Evolutionary conservation across 2,113 vertebrate species (phyloP), one percentile per base, ranked within the genome.

Genomic region (Phylloscopus trochiloides): DNA sequence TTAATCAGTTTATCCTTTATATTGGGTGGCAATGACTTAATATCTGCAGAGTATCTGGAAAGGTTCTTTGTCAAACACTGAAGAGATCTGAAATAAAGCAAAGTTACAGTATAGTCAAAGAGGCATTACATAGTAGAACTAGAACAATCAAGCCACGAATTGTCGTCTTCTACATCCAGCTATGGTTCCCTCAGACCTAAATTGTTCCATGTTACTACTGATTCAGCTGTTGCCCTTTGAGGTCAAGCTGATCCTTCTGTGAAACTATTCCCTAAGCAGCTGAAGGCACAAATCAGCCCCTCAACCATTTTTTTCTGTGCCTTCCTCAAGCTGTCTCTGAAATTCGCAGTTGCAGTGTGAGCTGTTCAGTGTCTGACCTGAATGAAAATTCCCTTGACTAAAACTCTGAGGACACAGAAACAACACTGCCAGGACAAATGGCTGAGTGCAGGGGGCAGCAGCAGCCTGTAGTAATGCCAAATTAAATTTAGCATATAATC

Each of bases 1-100:
- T 97, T 98, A 66, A 99, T 97, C 68, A 99, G 94, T 86, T 98
- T 98, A 91, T 99, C 98, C 95, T 99, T 99, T 87, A 99, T 95
- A 89, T 97, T 97, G 68, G 97, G 97, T 71, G 99, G 99, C 73
- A 99, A 92, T 51, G 97, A 90, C 51, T 97, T 98, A 82, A 99
- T 97, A 90, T 98, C 98, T 54, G 97, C 95, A 78, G 97, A 88
- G 18, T 98, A 98, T 80, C 96, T 97, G 88, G 98, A 97, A 94
- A 98, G 95, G 80, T 98, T 98, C 95, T 97, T 97, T 80, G 96
- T 94, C 68, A 98, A 93, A 94, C 91, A 97, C 40, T 95, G 94
- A 95, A 98, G 94, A 73, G 97, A 98, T 88, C 98, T 98, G 96
- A 96, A 97, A 98, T 21, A 82, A 43, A 98, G 43, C 16, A 76